phyloP scores from a whole-genome alignment of 2,888 invertebrate genomes.

The Polydrusus pterygomalis region DNA sequence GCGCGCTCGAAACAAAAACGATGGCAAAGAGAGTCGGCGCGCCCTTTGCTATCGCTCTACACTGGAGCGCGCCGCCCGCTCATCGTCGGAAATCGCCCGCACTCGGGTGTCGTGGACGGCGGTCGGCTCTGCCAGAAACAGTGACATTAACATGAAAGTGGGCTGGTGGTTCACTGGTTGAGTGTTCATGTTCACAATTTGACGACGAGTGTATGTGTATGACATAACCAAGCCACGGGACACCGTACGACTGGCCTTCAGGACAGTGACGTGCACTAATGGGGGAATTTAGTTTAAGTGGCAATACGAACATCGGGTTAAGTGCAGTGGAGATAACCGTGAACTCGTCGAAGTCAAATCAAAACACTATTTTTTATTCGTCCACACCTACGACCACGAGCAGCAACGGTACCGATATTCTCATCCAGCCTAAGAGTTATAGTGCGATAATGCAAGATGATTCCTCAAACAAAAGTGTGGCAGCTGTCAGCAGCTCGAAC shows the following conservation, averaged over 20 bases:
- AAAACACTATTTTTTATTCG: conserved; percentile 66
- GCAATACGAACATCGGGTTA: conserved; percentile 71
- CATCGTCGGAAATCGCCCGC: conserved; percentile 60
- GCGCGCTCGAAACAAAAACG: conserved; percentile 58
- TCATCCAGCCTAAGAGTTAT: conserved; percentile 66
- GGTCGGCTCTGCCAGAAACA: conserved; percentile 61
- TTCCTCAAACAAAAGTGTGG: conserved; percentile 69
- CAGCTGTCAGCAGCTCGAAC: conserved; percentile 64
- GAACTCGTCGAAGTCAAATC: conserved; percentile 66
- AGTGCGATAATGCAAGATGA: conserved; percentile 72
- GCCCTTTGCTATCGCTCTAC: conserved; percentile 33
- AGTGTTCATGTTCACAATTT: conserved; percentile 64
- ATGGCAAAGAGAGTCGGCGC: conserved; percentile 46
- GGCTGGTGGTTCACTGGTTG: conserved; percentile 69
- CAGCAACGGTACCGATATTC: conserved; percentile 59
- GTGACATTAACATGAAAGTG: conserved; percentile 69
- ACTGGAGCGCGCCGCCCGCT: conserved; percentile 42
- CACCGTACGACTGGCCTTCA: conserved; percentile 63
- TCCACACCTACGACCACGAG: conserved; percentile 68
- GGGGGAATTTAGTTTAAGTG: conserved; percentile 73
- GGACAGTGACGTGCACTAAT: conserved; percentile 70
- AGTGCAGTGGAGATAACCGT: conserved; percentile 71
- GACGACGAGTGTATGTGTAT: conserved; percentile 64
- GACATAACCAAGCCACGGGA: conserved; percentile 65
- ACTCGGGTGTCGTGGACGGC: conserved; percentile 62